Conservation (phyloP, 2,797 vertebrate genomes). For the Echiichthys vipera region DNA sequence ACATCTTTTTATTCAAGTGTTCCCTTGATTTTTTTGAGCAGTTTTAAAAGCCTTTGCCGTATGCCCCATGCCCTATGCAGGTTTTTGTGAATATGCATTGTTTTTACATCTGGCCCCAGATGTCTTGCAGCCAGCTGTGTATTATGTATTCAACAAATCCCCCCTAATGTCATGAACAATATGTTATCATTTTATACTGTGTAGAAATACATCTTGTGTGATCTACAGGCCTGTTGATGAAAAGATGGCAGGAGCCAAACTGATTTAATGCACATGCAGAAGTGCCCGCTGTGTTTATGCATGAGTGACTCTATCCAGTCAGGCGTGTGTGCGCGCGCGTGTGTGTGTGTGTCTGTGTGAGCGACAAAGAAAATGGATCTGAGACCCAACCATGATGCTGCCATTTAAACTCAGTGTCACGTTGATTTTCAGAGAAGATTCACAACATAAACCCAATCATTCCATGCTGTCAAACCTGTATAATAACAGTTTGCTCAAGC, state of each 20-base stretch:
- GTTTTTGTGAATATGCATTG: too few relatives aligned
- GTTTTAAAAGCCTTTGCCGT: too few relatives aligned
- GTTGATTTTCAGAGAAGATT: conserved; percentile 22
- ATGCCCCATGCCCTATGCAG: too few relatives aligned
- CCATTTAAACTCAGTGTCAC: conserved; percentile 16
- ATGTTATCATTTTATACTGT: conserved; percentile 41
- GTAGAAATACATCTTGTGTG: conserved; percentile 36
- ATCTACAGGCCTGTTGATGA: conserved; percentile 47
- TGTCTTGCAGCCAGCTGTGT: conserved; percentile 28
- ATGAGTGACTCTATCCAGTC: conserved; percentile 31
- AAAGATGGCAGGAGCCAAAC: conserved; percentile 51
- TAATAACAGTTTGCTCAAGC: neutral
- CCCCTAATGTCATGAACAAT: conserved; percentile 30
- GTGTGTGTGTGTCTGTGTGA: neutral
- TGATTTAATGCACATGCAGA: conserved; percentile 52
- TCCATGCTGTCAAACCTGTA: conserved; percentile 10
- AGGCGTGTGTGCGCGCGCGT: neutral
- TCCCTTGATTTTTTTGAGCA: too few relatives aligned
- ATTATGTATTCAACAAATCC: conserved; percentile 43
- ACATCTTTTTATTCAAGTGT: too few relatives aligned
- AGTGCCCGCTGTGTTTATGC: conserved; percentile 45
- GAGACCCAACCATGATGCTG: conserved; percentile 9
- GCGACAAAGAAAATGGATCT: neutral
- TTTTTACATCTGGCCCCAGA: neutral
- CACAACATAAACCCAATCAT: conserved; percentile 12